Evolutionary conservation across 2,888 invertebrate genomes (phyloP), one percentile per base, ranked within the genome.

Genomic region (Cyrtodaria siliqua): DNA sequence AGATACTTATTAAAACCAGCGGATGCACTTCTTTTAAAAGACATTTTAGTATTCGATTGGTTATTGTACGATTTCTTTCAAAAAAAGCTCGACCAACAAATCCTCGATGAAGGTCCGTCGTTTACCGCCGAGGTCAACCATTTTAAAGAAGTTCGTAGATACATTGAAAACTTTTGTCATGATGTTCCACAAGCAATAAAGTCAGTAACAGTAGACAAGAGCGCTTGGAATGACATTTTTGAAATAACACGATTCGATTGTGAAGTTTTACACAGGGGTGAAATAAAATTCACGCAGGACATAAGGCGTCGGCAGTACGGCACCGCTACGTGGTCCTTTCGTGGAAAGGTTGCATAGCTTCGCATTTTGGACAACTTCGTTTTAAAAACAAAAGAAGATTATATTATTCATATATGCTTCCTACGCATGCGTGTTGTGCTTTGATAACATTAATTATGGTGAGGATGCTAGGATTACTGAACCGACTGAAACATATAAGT

Each of bases 21-120:
- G 12, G 60, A 60, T 20, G 53, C 56, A 62, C 40, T 27, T 2
- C 53, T 71, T 27, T 66, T 71, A 47, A 49, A 49, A 61, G 60
- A 74, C 8, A 53, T 50, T 56, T 63, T 71, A 16, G 23, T 16
- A 33, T 81, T 81, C 64, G 81, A 81, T 47, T 77, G 68, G 42
- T 18, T 64, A 26, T 24, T 81, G 12, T 81, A 77, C 56, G 77
- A 81, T 20, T 81, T 81, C 61, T 81, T 81, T 47, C 24, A 57
- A 18, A 44, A 44, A n/a, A 67, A 52, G 23, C n/a, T 81, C 2
- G n/a, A 52, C 3, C 50, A 53, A 23, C 71, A 81, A 18, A 74
- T 81, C 8, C 49, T 42, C 9, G 64, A 33, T 4, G 81, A 74
- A 38, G 81, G 81, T 47, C 40, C 24, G 2, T 27, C 52, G 6